Evolutionary conservation across 2,113 vertebrate species (phyloP).

Genomic region (Oplegnathus fasciatus): DNA sequence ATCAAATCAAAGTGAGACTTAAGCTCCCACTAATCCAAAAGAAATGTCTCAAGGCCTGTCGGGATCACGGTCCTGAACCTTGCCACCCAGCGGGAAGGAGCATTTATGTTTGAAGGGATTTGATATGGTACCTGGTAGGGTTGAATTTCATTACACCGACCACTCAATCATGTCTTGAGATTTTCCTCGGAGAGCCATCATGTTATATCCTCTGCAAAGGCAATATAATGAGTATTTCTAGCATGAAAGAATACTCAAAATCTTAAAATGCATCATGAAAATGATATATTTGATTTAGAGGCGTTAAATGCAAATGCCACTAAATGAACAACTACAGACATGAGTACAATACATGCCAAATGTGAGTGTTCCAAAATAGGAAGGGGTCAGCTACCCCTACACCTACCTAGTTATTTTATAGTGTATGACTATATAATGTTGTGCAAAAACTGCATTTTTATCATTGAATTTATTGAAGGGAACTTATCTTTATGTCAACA

Average conservation of each 20-base stretch:
- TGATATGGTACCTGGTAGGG: constrained; percentile 60
- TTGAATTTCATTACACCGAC: constrained; percentile 57
- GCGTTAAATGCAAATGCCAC: not conserved
- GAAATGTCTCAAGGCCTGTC: constrained; percentile 67
- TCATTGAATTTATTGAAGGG: not conserved
- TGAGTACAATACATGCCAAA: not conserved
- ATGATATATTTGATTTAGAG: not conserved
- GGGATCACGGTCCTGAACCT: constrained; percentile 68
- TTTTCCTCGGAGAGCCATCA: constrained; percentile 34
- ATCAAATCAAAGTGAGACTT: constrained; percentile 75
- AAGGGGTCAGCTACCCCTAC: not conserved
- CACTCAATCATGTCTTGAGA: constrained; percentile 59
- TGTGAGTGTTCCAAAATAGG: not conserved
- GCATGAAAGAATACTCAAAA: constrained; percentile 5
- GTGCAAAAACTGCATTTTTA: not conserved
- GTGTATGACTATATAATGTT: not conserved
- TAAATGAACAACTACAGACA: not conserved
- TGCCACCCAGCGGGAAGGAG: constrained; percentile 64
- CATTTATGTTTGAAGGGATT: constrained; percentile 68
- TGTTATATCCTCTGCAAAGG: constrained; percentile 6
- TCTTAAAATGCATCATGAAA: not conserved
- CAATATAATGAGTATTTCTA: constrained; percentile 5
- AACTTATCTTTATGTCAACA: not conserved
- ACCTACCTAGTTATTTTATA: not conserved
- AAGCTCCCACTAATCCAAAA: constrained; percentile 71